Evolutionary conservation across 2,797 vertebrate species (phyloP).

Genomic region (Harpagifer antarcticus): DNA sequence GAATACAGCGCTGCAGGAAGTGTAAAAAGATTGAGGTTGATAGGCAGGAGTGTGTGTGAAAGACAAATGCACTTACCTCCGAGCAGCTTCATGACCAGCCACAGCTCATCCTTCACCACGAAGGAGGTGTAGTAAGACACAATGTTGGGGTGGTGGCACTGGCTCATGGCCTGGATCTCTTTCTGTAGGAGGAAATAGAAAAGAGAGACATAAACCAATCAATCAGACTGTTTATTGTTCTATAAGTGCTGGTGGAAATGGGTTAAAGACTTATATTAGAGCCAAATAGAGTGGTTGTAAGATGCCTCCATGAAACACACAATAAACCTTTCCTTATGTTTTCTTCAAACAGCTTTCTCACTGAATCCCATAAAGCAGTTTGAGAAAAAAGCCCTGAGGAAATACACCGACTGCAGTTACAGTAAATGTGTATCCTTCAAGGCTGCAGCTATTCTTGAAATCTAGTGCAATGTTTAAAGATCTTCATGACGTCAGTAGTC

Average conservation of each 20-base stretch:
- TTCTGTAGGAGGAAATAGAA: conserved; percentile 85
- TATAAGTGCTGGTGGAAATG: neutral
- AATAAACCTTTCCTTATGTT: neutral
- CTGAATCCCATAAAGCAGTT: neutral
- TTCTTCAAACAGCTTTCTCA: conserved; percentile 18
- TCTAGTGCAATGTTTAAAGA: conserved; percentile 36
- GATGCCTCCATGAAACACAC: neutral
- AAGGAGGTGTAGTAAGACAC: conserved; percentile 99
- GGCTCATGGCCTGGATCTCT: conserved; percentile 99
- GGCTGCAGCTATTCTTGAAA: conserved; percentile 37
- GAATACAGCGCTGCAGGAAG: too few species aligned
- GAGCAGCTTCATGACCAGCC: conserved; percentile 98
- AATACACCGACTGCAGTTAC: neutral
- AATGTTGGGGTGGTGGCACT: conserved; percentile 98
- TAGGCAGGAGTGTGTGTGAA: neutral
- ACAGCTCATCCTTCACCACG: conserved; percentile 98
- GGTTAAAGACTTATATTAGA: neutral
- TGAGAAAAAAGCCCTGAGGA: too few species aligned
- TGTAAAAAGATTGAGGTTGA: neutral
- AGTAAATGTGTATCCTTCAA: conserved; percentile 21
- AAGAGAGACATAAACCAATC: conserved; percentile 1
- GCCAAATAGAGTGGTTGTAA: neutral
- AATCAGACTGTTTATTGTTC: neutral
- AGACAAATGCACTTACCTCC: conserved; percentile 88
- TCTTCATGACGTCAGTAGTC: conserved; percentile 46